A percentile compares a stretch with the other conserved stretches of the same genome.
Conservation (phyloP, 2,113 vertebrate genomes). For the Pogona vitticeps region DNA sequence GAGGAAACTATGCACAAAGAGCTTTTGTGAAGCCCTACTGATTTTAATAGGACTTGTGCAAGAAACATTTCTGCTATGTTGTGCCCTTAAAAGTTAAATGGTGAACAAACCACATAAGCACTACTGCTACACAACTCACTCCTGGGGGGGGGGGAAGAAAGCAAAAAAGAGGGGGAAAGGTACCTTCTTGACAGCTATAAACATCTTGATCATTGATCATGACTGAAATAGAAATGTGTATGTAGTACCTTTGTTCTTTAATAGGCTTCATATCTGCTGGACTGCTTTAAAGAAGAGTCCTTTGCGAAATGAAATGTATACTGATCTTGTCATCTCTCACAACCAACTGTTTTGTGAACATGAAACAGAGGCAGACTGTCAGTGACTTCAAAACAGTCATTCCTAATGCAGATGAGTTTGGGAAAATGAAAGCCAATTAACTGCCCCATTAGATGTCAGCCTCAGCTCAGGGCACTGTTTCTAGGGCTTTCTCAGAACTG, state of each 20-base stretch:
- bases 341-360: constrained; percentile 73
- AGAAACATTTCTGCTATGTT: background rate
- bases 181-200: constrained; percentile 67
- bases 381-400: constrained; percentile 72
- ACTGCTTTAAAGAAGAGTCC: constrained; percentile 71
- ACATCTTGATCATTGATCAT: constrained; percentile 71
- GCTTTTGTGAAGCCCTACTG: background rate
- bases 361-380: constrained; percentile 74
- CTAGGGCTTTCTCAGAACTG: constrained; percentile 52
- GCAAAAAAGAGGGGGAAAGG: constrained; percentile 42
- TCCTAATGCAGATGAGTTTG: constrained; percentile 57
- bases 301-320: constrained; percentile 70
- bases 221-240: constrained; percentile 64
- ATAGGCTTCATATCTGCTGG: constrained; percentile 69
- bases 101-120: background rate
- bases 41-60: background rate
- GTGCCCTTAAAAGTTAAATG: background rate
- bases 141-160: constrained; percentile 5
- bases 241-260: constrained; percentile 73
- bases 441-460: constrained; percentile 70
- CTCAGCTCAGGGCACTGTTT: constrained; percentile 65
- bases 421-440: constrained; percentile 72
- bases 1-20: background rate
- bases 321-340: constrained; percentile 74
- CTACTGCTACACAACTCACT: constrained; percentile 40